These are phyloP conservation scores for Anthonomus grandis DNA, from an alignment of 1,140 invertebrate genomes.

Conservation along the genomic window DNA sequence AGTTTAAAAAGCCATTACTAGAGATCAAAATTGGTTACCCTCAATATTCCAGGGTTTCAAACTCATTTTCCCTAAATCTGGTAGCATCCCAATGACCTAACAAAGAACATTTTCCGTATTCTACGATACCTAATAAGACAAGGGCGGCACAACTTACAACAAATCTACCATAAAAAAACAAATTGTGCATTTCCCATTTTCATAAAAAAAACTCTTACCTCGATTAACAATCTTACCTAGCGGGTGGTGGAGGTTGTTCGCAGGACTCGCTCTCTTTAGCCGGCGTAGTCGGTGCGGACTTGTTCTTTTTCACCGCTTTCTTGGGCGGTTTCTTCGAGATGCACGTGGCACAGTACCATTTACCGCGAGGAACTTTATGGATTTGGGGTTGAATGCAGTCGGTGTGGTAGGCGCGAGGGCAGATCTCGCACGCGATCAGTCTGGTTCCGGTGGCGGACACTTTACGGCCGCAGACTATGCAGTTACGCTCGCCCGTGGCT, in stretches of 20 bases:
- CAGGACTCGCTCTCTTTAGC: constrained; percentile 56
- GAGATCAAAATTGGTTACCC: no score
- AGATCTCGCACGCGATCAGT: constrained; percentile 80
- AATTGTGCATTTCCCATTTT: no score
- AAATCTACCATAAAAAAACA: no score
- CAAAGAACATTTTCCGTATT: no score
- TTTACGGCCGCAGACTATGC: constrained; percentile 84
- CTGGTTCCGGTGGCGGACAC: constrained; percentile 60
- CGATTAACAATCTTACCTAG: no score
- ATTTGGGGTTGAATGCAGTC: constrained; percentile 89
- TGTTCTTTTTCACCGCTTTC: constrained; percentile 46
- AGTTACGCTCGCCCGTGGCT: constrained; percentile 82
- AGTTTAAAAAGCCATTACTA: no score
- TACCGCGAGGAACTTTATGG: constrained; percentile 77
- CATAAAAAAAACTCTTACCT: no score
- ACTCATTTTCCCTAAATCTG: no score
- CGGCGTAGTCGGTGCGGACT: constrained; percentile 28
- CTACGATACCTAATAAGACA: no score
- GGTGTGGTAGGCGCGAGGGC: constrained; percentile 86
- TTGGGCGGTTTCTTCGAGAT: constrained; percentile 76
- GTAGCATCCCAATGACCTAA: no score
- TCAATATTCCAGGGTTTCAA: no score
- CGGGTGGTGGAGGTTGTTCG: constrained; percentile 53
- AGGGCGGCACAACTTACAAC: no score
- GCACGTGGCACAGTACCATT: constrained; percentile 83